Percentiles rank a stretch among this genome's conserved stretches.
Evolutionary conservation across 2,113 vertebrate genomes (phyloP).

Genomic region (Isurus oxyrinchus): DNA sequence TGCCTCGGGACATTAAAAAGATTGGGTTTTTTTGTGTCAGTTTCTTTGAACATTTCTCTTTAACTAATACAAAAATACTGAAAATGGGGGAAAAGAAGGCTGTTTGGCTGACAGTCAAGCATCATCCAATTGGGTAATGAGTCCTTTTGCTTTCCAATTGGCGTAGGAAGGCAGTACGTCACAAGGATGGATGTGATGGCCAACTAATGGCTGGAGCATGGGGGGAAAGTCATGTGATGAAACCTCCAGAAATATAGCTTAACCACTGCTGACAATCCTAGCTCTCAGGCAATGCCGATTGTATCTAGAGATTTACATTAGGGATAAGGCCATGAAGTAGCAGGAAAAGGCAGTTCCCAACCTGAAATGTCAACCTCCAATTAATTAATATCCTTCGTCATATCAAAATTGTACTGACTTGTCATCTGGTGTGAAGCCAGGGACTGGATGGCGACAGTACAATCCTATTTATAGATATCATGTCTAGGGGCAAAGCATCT

Average conservation of each 20-base stretch:
- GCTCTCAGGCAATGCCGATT: neutral
- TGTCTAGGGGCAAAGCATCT: neutral
- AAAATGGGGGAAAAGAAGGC: too few species aligned
- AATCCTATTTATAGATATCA: neutral
- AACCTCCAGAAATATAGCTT: neutral
- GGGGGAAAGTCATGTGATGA: too few species aligned
- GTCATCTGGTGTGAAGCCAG: neutral
- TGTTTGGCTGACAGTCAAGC: too few species aligned
- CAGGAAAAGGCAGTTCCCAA: neutral
- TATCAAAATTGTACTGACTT: neutral
- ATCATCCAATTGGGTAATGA: too few species aligned
- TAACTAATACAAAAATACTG: too few species aligned
- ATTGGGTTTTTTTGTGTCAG: too few species aligned
- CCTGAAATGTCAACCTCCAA: neutral
- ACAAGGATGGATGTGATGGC: too few species aligned
- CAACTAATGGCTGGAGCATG: too few species aligned
- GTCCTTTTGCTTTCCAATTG: too few species aligned
- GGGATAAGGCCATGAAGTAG: neutral
- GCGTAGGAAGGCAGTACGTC: too few species aligned
- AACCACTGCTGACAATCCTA: neutral
- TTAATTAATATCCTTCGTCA: neutral
- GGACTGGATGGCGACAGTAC: conserved; percentile 3
- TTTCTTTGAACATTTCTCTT: too few species aligned
- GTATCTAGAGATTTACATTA: neutral
- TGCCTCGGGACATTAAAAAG: too few species aligned